Conservation (phyloP, 2,113 vertebrate species). For the Silurus glanis region DNA sequence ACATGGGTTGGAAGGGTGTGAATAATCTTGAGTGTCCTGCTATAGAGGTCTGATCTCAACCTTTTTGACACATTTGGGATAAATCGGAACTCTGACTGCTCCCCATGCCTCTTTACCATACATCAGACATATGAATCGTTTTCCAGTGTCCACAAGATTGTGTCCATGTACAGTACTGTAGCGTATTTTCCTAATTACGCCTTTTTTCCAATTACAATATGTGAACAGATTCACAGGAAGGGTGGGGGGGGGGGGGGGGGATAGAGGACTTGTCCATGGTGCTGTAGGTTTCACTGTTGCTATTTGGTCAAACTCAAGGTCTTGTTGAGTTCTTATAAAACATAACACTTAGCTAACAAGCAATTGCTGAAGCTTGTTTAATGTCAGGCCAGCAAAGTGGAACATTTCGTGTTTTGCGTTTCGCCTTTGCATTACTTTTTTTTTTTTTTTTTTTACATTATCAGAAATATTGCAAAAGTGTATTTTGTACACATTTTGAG, state of each 20-base stretch:
- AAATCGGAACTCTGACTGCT: too few relatives aligned
- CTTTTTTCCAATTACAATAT: neutral
- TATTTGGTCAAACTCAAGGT: neutral
- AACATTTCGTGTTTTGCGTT: too few relatives aligned
- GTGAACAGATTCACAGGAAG: neutral
- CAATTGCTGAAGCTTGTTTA: conserved; percentile 4
- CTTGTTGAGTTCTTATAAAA: neutral
- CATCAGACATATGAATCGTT: too few relatives aligned
- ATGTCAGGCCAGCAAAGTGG: neutral
- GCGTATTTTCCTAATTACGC: neutral
- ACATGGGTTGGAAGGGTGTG: too few relatives aligned
- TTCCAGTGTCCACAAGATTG: too few relatives aligned
- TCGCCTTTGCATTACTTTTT: neutral
- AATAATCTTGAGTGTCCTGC: too few relatives aligned
- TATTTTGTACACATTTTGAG: neutral
- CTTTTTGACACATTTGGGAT: too few relatives aligned
- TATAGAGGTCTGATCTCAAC: too few relatives aligned
- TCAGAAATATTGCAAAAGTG: conserved; percentile 1
- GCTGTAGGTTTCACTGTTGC: neutral
- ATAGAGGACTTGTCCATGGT: neutral
- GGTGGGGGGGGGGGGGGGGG: neutral
- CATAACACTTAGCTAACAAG: neutral
- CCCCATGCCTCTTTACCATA: too few relatives aligned
- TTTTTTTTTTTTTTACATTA: neutral
- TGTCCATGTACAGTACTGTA: too few relatives aligned